phyloP scores from a whole-genome alignment of 2,888 invertebrate species.

The Gnatocerus cornutus region DNA sequence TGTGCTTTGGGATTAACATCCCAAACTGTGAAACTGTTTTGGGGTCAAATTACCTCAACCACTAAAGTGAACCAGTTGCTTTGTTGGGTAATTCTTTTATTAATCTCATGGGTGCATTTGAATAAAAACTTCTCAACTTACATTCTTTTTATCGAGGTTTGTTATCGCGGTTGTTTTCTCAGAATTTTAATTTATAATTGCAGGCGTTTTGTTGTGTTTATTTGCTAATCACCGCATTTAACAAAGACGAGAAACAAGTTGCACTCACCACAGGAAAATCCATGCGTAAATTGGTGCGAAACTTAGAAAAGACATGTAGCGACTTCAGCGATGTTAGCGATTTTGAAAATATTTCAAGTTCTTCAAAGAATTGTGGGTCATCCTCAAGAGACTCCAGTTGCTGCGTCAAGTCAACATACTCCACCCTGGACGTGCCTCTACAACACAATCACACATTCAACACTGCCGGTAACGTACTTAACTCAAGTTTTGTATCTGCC shows the following conservation, averaged over 20 bases:
- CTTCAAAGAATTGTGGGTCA: slow-evolving; percentile 15
- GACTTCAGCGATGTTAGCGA: slow-evolving; percentile 24
- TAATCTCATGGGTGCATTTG: slow-evolving; percentile 50
- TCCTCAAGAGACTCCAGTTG: slow-evolving; percentile 19
- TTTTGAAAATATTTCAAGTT: slow-evolving; percentile 46
- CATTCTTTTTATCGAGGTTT: slow-evolving; percentile 50
- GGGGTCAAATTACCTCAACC: slow-evolving; percentile 46
- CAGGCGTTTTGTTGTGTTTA: slow-evolving; percentile 36
- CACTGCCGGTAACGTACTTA: slow-evolving; percentile 25
- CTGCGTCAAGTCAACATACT: slow-evolving; percentile 15
- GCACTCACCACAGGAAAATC: not conserved
- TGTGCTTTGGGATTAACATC: slow-evolving; percentile 54
- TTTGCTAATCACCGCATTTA: slow-evolving; percentile 28
- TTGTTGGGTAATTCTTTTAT: slow-evolving; percentile 57
- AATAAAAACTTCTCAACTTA: slow-evolving; percentile 29
- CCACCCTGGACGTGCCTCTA: slow-evolving; percentile 25
- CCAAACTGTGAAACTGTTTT: slow-evolving; percentile 54
- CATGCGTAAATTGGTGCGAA: slow-evolving; percentile 40
- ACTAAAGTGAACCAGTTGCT: slow-evolving; percentile 57
- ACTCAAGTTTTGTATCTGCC: slow-evolving; percentile 7
- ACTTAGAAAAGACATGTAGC: slow-evolving; percentile 38
- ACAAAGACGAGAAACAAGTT: not conserved
- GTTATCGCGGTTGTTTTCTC: slow-evolving; percentile 27
- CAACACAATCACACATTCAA: slow-evolving; percentile 1
- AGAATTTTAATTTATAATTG: slow-evolving; percentile 22